A percentile compares a stretch with the other conserved stretches of the same genome.
These are phyloP conservation scores for Microchrysa polita DNA, from an alignment of 2,888 invertebrate genomes.

Conservation along the genomic window DNA sequence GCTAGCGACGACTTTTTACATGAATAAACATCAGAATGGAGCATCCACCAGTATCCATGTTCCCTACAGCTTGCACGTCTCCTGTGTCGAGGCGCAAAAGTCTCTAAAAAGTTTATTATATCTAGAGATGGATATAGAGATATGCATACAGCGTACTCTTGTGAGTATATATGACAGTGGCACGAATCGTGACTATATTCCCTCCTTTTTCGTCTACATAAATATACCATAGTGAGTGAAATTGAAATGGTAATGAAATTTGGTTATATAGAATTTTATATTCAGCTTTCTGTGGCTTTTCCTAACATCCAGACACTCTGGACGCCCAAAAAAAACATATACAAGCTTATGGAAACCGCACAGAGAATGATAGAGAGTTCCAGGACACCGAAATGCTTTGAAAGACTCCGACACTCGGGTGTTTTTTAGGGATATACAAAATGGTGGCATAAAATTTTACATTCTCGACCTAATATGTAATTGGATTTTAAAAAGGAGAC, in stretches of 20 bases:
- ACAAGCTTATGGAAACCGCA: not conserved
- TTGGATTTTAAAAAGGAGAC: conserved; percentile 45
- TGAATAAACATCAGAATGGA: conserved; percentile 47
- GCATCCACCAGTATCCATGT: conserved; percentile 23
- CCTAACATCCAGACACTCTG: not conserved
- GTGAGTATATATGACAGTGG: conserved; percentile 21
- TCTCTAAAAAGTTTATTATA: conserved; percentile 28
- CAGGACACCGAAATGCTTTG: too few species aligned
- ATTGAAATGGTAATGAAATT: conserved; percentile 43
- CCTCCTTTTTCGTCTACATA: not conserved
- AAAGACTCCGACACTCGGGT: too few species aligned
- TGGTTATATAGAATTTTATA: conserved; percentile 27
- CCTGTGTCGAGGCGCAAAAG: not conserved
- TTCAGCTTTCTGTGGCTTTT: conserved; percentile 15
- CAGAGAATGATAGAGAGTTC: conserved; percentile 16
- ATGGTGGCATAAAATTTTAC: conserved; percentile 47
- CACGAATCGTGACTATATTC: not conserved
- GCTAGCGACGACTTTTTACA: conserved; percentile 48
- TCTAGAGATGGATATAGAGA: too few species aligned
- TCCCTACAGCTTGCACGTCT: too few species aligned
- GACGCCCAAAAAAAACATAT: conserved; percentile 1
- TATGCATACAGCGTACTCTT: too few species aligned
- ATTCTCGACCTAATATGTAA: conserved; percentile 47
- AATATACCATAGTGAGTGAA: conserved; percentile 25
- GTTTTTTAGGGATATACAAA: not conserved